These are phyloP conservation scores for Eupsilia transversa DNA, from an alignment of 2,888 invertebrate genomes.

Conservation along the genomic window DNA sequence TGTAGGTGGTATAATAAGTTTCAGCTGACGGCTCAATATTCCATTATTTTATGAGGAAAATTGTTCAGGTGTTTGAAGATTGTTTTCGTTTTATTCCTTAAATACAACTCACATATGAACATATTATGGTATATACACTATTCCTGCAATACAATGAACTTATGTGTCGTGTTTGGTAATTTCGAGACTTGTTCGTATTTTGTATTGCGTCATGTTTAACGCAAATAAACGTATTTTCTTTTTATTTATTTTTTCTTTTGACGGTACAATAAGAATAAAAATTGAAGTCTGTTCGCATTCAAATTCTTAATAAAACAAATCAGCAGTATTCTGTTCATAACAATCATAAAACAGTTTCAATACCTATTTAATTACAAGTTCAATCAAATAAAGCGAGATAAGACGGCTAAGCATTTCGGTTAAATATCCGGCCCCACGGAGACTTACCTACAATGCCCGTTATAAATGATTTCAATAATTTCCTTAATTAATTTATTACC, in stretches of 20 bases:
- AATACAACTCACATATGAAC: not conserved
- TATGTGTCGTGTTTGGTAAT: not conserved
- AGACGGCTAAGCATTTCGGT: constrained; percentile 18
- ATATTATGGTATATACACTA: not conserved
- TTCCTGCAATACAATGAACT: not conserved
- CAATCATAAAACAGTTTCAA: constrained; percentile 19
- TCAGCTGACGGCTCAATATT: not conserved
- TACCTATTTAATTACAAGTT: constrained; percentile 33
- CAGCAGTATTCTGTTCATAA: not conserved
- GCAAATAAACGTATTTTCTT: too few relatives aligned
- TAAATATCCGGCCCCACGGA: constrained; percentile 34
- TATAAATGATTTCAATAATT: constrained; percentile 51
- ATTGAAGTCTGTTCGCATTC: not conserved
- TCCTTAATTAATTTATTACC: constrained; percentile 24
- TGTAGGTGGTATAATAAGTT: constrained; percentile 26
- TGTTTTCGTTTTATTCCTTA: not conserved
- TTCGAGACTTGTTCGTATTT: too few relatives aligned
- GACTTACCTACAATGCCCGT: constrained; percentile 17
- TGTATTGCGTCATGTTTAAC: too few relatives aligned
- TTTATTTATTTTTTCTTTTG: too few relatives aligned
- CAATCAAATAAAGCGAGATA: constrained; percentile 40
- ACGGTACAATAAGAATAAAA: too few relatives aligned
- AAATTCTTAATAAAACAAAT: not conserved
- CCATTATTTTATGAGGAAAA: constrained; percentile 31
- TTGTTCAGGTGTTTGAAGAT: constrained; percentile 8